Percentiles rank a stretch among this genome's conserved stretches.
Conservation (phyloP, 2,113 vertebrate species). For the Anguilla rostrata region DNA sequence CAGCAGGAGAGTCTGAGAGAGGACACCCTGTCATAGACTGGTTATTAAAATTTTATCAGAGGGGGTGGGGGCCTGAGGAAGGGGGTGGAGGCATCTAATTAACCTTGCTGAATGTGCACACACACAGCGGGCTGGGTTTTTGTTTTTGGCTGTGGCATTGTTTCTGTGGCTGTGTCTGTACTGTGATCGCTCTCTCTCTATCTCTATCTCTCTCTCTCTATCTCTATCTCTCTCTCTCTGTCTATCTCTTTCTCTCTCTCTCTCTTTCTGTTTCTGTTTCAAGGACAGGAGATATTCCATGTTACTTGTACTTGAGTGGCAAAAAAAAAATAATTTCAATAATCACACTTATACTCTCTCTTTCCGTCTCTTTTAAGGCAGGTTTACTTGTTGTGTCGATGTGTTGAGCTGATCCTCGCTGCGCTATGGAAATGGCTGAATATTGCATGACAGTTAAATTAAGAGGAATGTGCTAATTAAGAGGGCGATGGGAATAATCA, state of each 20-base stretch:
- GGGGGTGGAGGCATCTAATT: neutral
- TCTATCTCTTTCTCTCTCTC: too few species aligned
- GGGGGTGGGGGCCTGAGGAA: constrained; percentile 25
- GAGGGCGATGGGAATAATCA: neutral
- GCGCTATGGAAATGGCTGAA: too few species aligned
- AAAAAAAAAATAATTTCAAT: too few species aligned
- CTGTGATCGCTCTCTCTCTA: too few species aligned
- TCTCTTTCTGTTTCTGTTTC: too few species aligned
- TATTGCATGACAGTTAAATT: neutral
- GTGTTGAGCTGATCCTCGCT: neutral
- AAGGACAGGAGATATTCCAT: too few species aligned
- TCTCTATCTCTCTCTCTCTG: too few species aligned
- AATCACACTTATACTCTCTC: too few species aligned
- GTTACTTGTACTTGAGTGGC: too few species aligned
- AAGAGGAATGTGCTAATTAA: too few species aligned
- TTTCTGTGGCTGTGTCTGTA: neutral
- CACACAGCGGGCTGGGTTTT: neutral
- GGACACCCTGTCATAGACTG: constrained; percentile 61
- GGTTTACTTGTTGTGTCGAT: neutral
- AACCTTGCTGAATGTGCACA: neutral
- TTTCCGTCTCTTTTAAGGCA: neutral
- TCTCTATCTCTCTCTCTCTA: too few species aligned
- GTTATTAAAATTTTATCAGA: constrained; percentile 75
- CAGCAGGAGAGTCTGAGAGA: constrained; percentile 72
- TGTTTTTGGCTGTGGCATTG: neutral